phyloP scores from a whole-genome alignment of 2,797 vertebrate genomes.

The Phyllotis vaccarum region DNA sequence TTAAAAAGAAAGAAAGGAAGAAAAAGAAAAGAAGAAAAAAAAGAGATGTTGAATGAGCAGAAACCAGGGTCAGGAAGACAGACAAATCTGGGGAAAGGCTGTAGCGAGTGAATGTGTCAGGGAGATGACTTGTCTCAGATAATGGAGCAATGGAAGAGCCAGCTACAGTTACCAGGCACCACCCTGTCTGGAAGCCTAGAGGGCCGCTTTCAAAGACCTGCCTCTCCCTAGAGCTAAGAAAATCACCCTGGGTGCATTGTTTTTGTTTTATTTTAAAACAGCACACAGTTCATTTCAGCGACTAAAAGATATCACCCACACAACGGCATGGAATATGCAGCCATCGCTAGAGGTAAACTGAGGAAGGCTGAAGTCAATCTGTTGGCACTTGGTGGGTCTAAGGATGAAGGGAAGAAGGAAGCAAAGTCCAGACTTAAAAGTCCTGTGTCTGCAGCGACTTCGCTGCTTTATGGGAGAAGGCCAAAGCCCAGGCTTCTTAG shows the following conservation, averaged over 20 bases:
- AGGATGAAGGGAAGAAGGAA: background rate
- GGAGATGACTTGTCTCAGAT: too few relatives aligned
- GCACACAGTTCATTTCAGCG: background rate
- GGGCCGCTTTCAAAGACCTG: background rate
- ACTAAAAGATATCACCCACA: background rate
- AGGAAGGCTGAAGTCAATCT: background rate
- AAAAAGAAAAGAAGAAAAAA: background rate
- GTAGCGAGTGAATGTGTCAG: background rate
- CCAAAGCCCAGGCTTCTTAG: background rate
- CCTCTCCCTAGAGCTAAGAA: background rate
- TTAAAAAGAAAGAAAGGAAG: background rate
- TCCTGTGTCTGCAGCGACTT: background rate
- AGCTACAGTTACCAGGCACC: background rate
- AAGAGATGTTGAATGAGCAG: slow-evolving; percentile 20
- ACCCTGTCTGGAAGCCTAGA: background rate
- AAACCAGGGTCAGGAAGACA: slow-evolving; percentile 28
- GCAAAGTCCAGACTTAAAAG: background rate
- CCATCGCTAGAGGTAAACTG: background rate
- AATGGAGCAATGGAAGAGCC: fast-evolving
- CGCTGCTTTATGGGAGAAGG: background rate
- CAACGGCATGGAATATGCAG: background rate
- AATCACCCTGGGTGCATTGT: background rate
- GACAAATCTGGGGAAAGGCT: background rate
- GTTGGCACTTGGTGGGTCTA: background rate
- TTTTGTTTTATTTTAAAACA: background rate